phyloP scores from a whole-genome alignment of 2,113 vertebrate genomes.

The Climacteris rufus region DNA sequence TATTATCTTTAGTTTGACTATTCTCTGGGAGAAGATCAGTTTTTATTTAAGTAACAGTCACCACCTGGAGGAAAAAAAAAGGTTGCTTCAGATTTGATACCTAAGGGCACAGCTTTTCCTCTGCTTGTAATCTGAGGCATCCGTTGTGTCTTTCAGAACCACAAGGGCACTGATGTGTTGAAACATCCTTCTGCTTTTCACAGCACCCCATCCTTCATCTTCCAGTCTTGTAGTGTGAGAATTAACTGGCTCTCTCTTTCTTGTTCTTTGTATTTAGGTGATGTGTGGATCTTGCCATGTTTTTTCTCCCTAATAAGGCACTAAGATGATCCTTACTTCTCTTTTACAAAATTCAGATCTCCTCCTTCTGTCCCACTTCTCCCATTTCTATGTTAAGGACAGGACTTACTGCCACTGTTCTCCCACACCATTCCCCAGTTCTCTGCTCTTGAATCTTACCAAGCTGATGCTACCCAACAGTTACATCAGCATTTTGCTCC shows the following conservation, averaged over 20 bases:
- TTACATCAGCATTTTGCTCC: neutral
- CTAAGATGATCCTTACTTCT: neutral
- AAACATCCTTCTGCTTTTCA: neutral
- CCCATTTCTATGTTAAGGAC: neutral
- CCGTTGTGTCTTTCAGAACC: neutral
- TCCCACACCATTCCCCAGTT: neutral
- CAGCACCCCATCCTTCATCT: neutral
- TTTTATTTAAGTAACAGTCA: neutral
- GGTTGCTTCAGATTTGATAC: neutral
- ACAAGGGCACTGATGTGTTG: neutral
- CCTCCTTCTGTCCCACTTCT: neutral
- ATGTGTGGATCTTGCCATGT: neutral
- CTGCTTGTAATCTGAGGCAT: neutral
- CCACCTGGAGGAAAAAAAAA: neutral
- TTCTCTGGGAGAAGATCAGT: neutral
- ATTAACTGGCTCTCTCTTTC: neutral
- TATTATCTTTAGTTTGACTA: neutral
- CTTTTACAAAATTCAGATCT: neutral
- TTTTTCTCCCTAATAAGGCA: neutral
- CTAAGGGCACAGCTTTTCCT: neutral
- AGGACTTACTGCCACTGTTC: neutral
- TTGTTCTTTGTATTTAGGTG: neutral
- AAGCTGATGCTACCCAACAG: neutral
- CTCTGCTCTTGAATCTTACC: neutral
- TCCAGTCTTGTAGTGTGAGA: neutral